These are phyloP conservation scores for Synaphobranchus kaupii DNA, from an alignment of 2,797 vertebrate species.

Conservation along the genomic window DNA sequence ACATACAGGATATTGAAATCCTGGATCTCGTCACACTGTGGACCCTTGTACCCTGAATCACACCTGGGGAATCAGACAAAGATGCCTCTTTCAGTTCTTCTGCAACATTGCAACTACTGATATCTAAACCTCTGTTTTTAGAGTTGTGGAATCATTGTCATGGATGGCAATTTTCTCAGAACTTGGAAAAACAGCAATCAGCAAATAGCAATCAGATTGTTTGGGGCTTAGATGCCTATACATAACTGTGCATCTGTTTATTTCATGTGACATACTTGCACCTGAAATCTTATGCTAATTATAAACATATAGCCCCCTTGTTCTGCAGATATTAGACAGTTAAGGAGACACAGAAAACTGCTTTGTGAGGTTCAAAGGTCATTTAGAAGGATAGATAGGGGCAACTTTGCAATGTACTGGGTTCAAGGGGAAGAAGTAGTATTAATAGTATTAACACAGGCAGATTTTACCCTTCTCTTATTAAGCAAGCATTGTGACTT, in stretches of 20 bases:
- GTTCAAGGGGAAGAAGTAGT: no score
- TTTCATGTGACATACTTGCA: neutral
- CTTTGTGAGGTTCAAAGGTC: no score
- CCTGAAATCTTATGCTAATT: neutral
- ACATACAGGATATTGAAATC: conserved; percentile 98
- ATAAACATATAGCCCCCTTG: neutral
- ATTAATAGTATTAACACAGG: no score
- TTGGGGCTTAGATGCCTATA: no score
- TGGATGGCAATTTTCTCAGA: neutral
- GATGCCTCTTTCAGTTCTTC: neutral
- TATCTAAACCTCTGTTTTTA: neutral
- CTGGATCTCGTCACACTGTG: conserved; percentile 90
- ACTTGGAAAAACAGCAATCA: neutral
- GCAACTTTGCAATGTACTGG: no score
- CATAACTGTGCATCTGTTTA: neutral
- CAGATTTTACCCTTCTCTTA: no score
- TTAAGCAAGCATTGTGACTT: no score
- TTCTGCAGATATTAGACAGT: neutral
- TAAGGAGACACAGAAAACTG: neutral
- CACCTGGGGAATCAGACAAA: conserved; percentile 68
- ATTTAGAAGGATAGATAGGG: no score
- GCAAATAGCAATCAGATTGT: neutral
- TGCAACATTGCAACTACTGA: neutral
- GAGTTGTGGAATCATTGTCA: neutral
- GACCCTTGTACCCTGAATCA: conserved; percentile 90